Evolutionary conservation across 2,113 vertebrate species (phyloP).

Genomic region (Accipiter cooperii): DNA sequence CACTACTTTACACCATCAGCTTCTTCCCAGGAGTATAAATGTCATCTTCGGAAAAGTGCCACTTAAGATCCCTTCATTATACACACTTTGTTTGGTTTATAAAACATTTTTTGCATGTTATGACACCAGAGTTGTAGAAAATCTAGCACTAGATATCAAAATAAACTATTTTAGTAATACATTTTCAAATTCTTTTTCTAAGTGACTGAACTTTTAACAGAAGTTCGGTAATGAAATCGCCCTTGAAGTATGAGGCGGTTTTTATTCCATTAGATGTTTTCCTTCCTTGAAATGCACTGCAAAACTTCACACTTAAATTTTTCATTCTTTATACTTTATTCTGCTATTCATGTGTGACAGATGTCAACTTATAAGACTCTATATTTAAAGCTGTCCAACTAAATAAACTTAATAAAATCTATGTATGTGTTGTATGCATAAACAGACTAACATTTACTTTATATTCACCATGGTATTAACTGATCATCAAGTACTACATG

Average conservation of each 20-base stretch:
- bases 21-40: background rate
- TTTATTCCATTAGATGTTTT: background rate
- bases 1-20: background rate
- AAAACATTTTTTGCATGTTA: background rate
- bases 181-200: background rate
- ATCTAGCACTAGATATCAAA: background rate
- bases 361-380: background rate
- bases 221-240: background rate
- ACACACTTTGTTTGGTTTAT: background rate
- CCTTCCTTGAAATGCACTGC: background rate
- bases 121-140: background rate
- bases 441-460: background rate
- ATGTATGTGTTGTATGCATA: background rate
- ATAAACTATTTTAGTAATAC: background rate
- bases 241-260: background rate
- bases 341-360: background rate
- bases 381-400: background rate
- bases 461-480: background rate
- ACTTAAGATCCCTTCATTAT: background rate
- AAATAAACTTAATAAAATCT: background rate
- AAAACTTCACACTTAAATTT: background rate
- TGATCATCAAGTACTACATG: background rate
- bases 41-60: background rate
- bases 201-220: background rate
- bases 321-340: background rate